Conservation (phyloP, 2,888 invertebrate genomes). For the Apantesis nais region DNA sequence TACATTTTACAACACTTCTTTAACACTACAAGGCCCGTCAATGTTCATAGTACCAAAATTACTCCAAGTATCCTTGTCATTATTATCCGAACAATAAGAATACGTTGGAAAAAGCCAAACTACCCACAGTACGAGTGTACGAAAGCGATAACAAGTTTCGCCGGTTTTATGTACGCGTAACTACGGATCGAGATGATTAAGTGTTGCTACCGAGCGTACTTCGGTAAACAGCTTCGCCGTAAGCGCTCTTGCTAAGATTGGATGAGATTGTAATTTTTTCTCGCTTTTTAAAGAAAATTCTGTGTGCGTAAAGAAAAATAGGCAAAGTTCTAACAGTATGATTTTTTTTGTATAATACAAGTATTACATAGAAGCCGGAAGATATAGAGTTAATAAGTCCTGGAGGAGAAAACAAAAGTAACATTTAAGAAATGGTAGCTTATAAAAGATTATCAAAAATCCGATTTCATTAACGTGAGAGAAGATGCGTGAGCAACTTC, state of each 20-base stretch:
- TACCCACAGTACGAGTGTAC: constrained; percentile 41
- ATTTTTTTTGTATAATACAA: background rate
- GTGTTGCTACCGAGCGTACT: constrained; percentile 41
- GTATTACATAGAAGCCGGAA: background rate
- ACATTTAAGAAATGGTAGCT: background rate
- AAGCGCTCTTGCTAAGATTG: constrained; percentile 42
- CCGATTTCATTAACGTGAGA: too few species aligned
- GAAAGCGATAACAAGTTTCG: constrained; percentile 49
- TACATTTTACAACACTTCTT: background rate
- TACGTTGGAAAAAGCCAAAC: constrained; percentile 25
- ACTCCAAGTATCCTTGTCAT: constrained; percentile 36
- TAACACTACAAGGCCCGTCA: background rate
- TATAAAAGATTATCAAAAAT: background rate
- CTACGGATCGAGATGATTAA: constrained; percentile 49
- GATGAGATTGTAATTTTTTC: constrained; percentile 32
- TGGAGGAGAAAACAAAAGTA: background rate
- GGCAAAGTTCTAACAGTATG: background rate
- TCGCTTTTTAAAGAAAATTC: constrained; percentile 14
- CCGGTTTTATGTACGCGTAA: constrained; percentile 47
- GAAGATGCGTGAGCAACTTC: background rate
- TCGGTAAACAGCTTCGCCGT: constrained; percentile 32
- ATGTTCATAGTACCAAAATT: constrained; percentile 4
- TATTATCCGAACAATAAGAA: constrained; percentile 33
- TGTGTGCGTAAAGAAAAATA: background rate
- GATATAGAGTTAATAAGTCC: background rate